phyloP scores from a whole-genome alignment of 2,888 invertebrate genomes.

The Chrysolina oricalcia region DNA sequence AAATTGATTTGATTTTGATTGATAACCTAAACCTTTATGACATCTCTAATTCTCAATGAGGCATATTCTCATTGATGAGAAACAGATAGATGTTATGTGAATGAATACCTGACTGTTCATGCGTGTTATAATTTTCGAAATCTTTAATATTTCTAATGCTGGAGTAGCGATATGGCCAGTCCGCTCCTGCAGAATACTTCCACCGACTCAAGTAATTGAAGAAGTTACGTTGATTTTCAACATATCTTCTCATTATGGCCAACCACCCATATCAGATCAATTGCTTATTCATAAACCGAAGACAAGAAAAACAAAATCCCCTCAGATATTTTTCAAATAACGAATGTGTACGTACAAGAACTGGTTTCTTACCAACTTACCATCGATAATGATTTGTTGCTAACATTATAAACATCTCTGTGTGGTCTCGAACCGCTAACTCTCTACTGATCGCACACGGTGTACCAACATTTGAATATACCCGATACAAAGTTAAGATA shows the following conservation, averaged over 20 bases:
- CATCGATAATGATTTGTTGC: slow-evolving; percentile 64
- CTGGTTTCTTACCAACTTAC: slow-evolving; percentile 59
- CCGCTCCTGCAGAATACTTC: neutral
- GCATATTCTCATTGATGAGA: no score
- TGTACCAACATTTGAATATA: slow-evolving; percentile 61
- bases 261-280: slow-evolving; percentile 39
- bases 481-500: slow-evolving; percentile 59
- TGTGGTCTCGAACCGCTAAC: slow-evolving; percentile 61
- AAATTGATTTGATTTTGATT: no score
- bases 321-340: slow-evolving; percentile 54
- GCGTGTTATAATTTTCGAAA: no score
- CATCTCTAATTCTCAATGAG: no score
- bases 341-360: slow-evolving; percentile 49
- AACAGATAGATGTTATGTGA: no score
- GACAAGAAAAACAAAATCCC: slow-evolving; percentile 38
- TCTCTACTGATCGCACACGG: slow-evolving; percentile 58
- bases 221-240: slow-evolving; percentile 16
- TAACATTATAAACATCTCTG: slow-evolving; percentile 58
- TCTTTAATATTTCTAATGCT: neutral
- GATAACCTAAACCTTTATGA: no score
- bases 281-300: slow-evolving; percentile 32
- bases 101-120: no score
- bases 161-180: neutral
- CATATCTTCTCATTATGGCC: slow-evolving; percentile 20
- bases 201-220: slow-evolving; percentile 11